Percentiles rank a stretch among this genome's conserved stretches.
Conservation (phyloP, 1,140 invertebrate genomes). For the Hormaphis cornu region DNA sequence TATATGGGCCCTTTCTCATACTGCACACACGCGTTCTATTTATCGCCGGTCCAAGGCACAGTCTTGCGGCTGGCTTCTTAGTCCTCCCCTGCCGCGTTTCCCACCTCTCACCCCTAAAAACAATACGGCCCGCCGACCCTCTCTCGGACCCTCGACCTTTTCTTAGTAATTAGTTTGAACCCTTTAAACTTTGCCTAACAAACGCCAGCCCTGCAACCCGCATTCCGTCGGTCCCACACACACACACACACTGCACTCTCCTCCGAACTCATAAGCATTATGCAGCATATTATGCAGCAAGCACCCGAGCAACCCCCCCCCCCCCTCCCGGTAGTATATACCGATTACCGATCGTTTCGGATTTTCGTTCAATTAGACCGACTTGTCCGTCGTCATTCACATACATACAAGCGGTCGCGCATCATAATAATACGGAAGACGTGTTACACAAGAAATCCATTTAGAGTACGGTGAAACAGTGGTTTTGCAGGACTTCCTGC, state of each 20-base stretch:
- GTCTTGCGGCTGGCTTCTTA: constrained; percentile 26
- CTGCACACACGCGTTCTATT: not conserved
- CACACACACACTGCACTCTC: too few species aligned
- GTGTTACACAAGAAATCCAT: constrained; percentile 24
- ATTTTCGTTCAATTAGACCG: constrained; percentile 24
- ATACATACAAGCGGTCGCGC: not conserved
- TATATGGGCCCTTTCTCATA: not conserved
- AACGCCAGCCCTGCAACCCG: not conserved
- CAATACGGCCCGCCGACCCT: constrained; percentile 25
- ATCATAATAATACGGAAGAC: not conserved
- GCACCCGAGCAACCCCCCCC: too few species aligned
- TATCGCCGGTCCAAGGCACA: constrained; percentile 15
- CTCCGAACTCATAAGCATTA: too few species aligned
- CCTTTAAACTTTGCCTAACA: constrained; percentile 33
- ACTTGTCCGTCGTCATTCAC: not conserved
- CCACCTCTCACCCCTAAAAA: constrained; percentile 16
- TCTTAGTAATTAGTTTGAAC: constrained; percentile 33
- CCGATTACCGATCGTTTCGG: constrained; percentile 15
- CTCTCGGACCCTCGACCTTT: constrained; percentile 32
- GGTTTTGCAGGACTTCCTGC: not conserved
- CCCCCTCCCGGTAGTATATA: too few species aligned
- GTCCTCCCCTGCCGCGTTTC: constrained; percentile 3
- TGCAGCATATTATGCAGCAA: too few species aligned
- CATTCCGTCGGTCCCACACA: not conserved
- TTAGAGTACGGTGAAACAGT: not conserved